Evolutionary conservation across 2,113 vertebrate genomes (phyloP).

Genomic region (Chaenogobius annularis): DNA sequence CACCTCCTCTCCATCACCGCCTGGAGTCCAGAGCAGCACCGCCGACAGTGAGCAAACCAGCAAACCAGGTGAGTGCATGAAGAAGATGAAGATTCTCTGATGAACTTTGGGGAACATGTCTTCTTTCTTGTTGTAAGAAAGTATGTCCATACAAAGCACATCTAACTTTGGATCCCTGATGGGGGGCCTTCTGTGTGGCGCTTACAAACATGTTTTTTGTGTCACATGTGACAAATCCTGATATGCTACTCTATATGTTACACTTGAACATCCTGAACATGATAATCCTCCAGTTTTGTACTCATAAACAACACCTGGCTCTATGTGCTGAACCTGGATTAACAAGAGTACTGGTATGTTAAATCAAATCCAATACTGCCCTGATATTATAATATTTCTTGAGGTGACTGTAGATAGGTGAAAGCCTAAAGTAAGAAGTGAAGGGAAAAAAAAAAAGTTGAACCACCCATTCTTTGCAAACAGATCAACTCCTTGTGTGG

Average conservation of each 20-base stretch:
- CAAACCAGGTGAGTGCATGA: conserved; percentile 67
- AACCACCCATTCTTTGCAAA: conserved; percentile 19
- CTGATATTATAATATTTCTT: neutral
- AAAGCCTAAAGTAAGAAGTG: too few relatives aligned
- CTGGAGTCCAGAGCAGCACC: conserved; percentile 44
- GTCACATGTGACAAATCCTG: too few relatives aligned
- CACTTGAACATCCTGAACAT: neutral
- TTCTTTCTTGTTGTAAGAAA: neutral
- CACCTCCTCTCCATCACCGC: conserved; percentile 75
- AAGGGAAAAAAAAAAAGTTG: neutral
- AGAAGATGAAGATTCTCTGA: conserved; percentile 3
- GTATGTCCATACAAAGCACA: neutral
- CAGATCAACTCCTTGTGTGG: conserved; percentile 27
- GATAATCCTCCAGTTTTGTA: neutral
- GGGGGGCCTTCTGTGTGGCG: neutral
- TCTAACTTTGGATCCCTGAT: neutral
- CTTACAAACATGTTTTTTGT: too few relatives aligned
- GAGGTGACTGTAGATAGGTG: neutral
- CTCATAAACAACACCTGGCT: neutral
- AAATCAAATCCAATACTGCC: neutral
- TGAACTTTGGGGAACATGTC: neutral
- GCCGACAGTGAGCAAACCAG: conserved; percentile 62
- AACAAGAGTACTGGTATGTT: neutral
- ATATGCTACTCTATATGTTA: neutral
- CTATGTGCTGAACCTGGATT: neutral